These are phyloP conservation scores for Erebia epiphron DNA, from an alignment of 2,888 invertebrate genomes.

Conservation along the genomic window DNA sequence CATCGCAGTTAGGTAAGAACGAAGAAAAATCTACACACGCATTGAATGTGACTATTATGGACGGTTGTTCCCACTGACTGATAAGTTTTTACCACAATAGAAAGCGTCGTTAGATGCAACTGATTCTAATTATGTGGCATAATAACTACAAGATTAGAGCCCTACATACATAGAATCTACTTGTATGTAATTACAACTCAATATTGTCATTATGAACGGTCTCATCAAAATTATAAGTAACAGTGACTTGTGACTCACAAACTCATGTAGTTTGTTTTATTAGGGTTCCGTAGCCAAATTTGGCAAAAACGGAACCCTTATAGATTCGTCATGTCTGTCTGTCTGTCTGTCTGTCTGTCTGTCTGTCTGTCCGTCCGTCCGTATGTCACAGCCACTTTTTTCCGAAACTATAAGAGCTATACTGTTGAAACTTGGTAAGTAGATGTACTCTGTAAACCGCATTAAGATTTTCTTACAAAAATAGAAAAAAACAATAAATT, in stretches of 20 bases:
- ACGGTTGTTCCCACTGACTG: constrained; percentile 61
- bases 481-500: too few relatives aligned
- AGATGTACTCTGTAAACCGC: too few relatives aligned
- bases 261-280: constrained; percentile 4
- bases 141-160: constrained; percentile 13
- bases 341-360: too few relatives aligned
- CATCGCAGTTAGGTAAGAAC: constrained; percentile 70
- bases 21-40: constrained; percentile 62
- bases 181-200: neutral
- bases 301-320: too few relatives aligned
- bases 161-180: neutral
- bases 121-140: constrained; percentile 28
- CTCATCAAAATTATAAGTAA: neutral
- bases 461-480: too few relatives aligned
- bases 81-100: constrained; percentile 56
- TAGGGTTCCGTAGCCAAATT: too few relatives aligned
- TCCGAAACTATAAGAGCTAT: too few relatives aligned
- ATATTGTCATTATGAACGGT: neutral
- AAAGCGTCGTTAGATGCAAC: constrained; percentile 47
- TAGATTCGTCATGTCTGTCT: too few relatives aligned
- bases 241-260: constrained; percentile 1
- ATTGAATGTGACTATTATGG: constrained; percentile 60
- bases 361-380: too few relatives aligned
- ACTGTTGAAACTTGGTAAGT: too few relatives aligned
- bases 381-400: too few relatives aligned